Percentiles rank a stretch among this genome's conserved stretches.
phyloP scores from a whole-genome alignment of 2,797 vertebrate species.

The Lepidocolaptes lacrymiger region DNA sequence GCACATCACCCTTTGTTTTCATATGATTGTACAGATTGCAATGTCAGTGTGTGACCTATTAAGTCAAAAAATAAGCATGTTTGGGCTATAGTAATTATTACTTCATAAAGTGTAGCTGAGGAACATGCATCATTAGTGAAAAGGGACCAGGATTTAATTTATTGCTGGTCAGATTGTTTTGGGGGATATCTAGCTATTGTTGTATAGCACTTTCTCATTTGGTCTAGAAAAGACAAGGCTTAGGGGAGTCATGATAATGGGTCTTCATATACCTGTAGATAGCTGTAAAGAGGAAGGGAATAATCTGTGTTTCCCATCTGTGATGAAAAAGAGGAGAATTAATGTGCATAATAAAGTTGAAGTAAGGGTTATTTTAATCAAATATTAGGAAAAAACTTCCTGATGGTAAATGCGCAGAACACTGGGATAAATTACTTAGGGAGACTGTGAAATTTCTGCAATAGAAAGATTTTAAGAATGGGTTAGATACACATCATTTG shows the following conservation, averaged over 20 bases:
- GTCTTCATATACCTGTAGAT: background rate
- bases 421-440: background rate
- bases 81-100: slow-evolving; percentile 36
- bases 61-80: slow-evolving; percentile 22
- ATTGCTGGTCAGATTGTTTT: background rate
- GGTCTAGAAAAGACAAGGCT: background rate
- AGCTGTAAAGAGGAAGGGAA: background rate
- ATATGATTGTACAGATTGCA: slow-evolving; percentile 67
- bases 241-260: background rate
- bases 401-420: background rate
- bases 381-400: background rate
- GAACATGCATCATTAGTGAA: background rate
- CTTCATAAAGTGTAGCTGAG: slow-evolving; percentile 20
- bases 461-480: background rate
- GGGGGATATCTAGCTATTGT: background rate
- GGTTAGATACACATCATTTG: background rate
- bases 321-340: background rate
- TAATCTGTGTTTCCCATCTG: background rate
- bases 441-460: background rate
- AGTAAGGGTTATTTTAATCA: background rate
- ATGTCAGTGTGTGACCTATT: slow-evolving; percentile 69
- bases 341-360: background rate
- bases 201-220: background rate
- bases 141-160: slow-evolving; percentile 14
- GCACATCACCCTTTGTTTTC: slow-evolving; percentile 70